Evolutionary conservation across 2,797 vertebrate genomes (phyloP), one percentile per base, ranked within the genome.

Genomic region (Phoeniculus purpureus): DNA sequence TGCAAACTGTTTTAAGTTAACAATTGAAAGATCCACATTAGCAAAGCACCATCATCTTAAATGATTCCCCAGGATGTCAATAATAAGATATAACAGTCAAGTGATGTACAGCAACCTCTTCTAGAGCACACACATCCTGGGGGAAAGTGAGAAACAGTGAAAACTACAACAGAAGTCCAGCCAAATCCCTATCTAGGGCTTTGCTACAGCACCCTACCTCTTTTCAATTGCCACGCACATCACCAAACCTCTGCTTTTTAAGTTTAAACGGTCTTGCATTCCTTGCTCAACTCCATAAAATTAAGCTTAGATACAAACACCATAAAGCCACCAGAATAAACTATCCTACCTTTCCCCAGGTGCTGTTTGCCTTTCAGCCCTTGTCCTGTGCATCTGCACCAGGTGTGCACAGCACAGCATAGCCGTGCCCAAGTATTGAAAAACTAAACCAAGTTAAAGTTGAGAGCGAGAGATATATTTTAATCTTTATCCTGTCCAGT

Each of bases 181-280:
- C 19, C 60, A 88, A 86, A 88, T 54, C 7, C 19, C 23, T n/a
- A 54, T 3, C 21, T 3, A 45, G 10, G 34, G 60, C 59, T 85
- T 72, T 70, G 56, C 37, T 76, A 31, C 23, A 3, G 45, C 50
- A 66, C 3, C 31, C 50, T 51, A 4, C 23, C 64, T 62, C 60
- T 15, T 68, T 89, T 72, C 19, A 68, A 25, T 29, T 37, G 75
- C 48, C 81, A 84, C 61, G 67, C 74, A 90, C 40, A 89, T 77
- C 54, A 81, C 77, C 58, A 90, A 93, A 61, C 16, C n/a, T 22
- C 50, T 12, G 2, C 13, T n/a, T 79, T 80, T 73, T 34, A 34
- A 60, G 20, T 59, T 71, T 26, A 55, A 65, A 43, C 14, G 26
- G 43, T 43, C 32, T 19, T 75, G 56, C 56, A 66, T 32, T 88